Base-by-base conservation (phyloP, 2,888 invertebrate genomes). In the Lamellibrachia satsuma region DNA sequence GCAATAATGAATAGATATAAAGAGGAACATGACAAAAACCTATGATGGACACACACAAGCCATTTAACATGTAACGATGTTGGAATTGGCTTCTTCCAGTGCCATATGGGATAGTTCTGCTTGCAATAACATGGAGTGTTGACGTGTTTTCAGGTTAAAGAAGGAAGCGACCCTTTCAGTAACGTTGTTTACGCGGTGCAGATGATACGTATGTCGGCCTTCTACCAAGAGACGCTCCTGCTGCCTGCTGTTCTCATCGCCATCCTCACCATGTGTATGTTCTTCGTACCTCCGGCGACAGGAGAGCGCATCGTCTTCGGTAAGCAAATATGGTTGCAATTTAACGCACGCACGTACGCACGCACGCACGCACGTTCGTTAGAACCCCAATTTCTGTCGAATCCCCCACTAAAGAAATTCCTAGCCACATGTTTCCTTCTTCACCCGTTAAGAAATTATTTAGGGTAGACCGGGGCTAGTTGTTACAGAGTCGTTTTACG, bases 281-380 rank as follows among this genome's bases (percentile, higher is more conserved):
- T 92, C 92, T 93, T 93, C 92, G 60, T 94, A 8, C 94, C 94
- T 4, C 93, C 92, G 15, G 92, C 91, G 39, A 93, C 91, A 91
- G 92, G 92, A 52, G 93, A 94, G 90, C 27, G 94, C 51, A 91
- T 94, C 52, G 52, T 92, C 91, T 52, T 93, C 7, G 92, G 94
- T 93, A 90, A 91, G 93, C 90, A 11, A 39, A 7, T 51, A 8
- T 75, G 15, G 75, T 6, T 4, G 75, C 75, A 9, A 55, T 57
- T 11, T 7, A 57, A 11, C 22, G 22, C 60, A 60, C 60, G 15
- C 60, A 15, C 22, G 22, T 9, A 60, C 15, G 60, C 7, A 3
- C 60, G 15, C 60, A 60, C 60, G 60, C 60, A 60, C 60, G 2
- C 60, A 60, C 60, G 39, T 39, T 39, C 39, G 39, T 39, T 39